A percentile compares a stretch with the other conserved stretches of the same genome.
Conservation (phyloP, 2,888 invertebrate species). For the Sacculina carcini region DNA sequence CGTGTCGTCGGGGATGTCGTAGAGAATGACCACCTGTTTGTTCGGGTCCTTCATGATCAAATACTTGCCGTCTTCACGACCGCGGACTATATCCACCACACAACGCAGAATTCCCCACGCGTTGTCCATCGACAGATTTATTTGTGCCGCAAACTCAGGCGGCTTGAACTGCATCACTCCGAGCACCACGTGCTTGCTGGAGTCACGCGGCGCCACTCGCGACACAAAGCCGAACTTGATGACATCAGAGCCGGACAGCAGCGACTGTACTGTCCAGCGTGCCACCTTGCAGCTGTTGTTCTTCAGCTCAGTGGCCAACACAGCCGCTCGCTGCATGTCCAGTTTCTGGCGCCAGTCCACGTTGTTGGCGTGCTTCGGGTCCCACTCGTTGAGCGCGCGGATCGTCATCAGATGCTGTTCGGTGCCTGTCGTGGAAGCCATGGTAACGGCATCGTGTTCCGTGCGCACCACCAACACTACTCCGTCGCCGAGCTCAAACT, state of each 20-base stretch:
- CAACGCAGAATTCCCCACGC: slow-evolving; percentile 95
- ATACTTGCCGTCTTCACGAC: slow-evolving; percentile 79
- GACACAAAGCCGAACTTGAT: slow-evolving; percentile 99
- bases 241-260: slow-evolving; percentile 85
- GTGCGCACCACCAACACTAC: slow-evolving; percentile 75
- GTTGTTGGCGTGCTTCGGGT: slow-evolving; percentile 75
- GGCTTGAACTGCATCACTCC: slow-evolving; percentile 97
- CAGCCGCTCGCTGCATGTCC: slow-evolving; percentile 91
- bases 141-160: slow-evolving; percentile 91
- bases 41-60: slow-evolving; percentile 97
- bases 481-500: slow-evolving; percentile 84
- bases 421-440: slow-evolving; percentile 53
- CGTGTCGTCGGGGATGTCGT: slow-evolving; percentile 93
- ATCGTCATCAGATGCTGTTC: slow-evolving; percentile 77
- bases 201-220: slow-evolving; percentile 69
- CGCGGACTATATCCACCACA: slow-evolving; percentile 89
- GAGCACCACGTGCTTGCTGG: slow-evolving; percentile 80
- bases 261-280: slow-evolving; percentile 90
- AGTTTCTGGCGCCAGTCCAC: slow-evolving; percentile 96
- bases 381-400: slow-evolving; percentile 88
- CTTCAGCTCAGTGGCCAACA: slow-evolving; percentile 85
- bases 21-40: slow-evolving; percentile 75
- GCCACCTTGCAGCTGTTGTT: slow-evolving; percentile 99
- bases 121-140: slow-evolving; percentile 90
- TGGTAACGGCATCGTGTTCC: slow-evolving; percentile 85